Conservation (phyloP, 23 tunicate genomes). For the Trididemnum nubilum region DNA sequence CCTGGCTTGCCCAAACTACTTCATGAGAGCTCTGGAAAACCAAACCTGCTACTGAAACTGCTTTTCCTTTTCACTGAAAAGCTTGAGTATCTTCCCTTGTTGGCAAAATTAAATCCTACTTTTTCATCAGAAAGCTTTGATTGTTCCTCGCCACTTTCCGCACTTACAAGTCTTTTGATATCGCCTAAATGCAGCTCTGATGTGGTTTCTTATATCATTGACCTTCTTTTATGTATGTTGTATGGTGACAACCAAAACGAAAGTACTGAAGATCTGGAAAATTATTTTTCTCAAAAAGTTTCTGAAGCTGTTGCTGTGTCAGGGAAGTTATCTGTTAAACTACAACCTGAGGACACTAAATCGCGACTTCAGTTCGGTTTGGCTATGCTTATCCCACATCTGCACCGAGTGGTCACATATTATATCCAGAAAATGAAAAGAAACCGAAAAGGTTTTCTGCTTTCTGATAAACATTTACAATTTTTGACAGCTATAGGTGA, state of each 20-base stretch:
- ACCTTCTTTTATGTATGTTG: slow-evolving; percentile 18
- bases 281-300: background rate
- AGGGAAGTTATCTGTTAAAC: background rate
- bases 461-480: slow-evolving; percentile 22
- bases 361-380: slow-evolving; percentile 22
- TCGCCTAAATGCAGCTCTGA: slow-evolving; percentile 47
- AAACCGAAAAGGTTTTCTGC: slow-evolving; percentile 27
- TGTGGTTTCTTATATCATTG: slow-evolving; percentile 33
- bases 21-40: slow-evolving; percentile 63
- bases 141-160: slow-evolving; percentile 5
- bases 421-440: slow-evolving; percentile 26
- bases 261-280: background rate
- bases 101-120: slow-evolving; percentile 17
- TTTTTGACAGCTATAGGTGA: slow-evolving; percentile 40
- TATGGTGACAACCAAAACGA: background rate
- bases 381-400: slow-evolving; percentile 35
- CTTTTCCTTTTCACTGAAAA: slow-evolving; percentile 39
- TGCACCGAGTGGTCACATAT: slow-evolving; percentile 22
- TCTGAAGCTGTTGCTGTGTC: background rate
- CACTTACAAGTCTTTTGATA: slow-evolving; percentile 18
- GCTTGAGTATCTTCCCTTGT: slow-evolving; percentile 23
- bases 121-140: background rate
- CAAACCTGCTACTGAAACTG: slow-evolving; percentile 53
- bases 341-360: background rate
- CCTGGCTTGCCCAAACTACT: slow-evolving; percentile 59